Evolutionary conservation across 2,113 vertebrate genomes (phyloP).

Genomic region (Telmatochromis sp.): DNA sequence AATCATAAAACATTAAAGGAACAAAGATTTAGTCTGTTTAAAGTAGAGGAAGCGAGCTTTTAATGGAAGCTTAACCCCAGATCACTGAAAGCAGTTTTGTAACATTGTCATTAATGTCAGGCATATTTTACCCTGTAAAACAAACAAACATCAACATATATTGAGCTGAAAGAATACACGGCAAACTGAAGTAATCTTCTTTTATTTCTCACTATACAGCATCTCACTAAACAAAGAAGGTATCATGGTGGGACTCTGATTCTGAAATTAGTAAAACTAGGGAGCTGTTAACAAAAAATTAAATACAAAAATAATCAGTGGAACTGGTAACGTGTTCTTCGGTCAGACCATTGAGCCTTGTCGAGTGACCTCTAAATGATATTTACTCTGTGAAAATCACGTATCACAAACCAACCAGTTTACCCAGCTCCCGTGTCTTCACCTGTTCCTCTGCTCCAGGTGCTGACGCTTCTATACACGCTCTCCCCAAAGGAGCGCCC

Average conservation of each 20-base stretch:
- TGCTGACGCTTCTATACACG: conserved; percentile 38
- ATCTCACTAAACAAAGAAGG: accelerated
- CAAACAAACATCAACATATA: neutral
- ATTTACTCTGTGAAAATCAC: accelerated
- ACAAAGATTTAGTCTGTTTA: neutral
- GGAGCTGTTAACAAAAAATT: neutral
- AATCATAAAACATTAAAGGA: neutral
- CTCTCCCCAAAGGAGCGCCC: conserved; percentile 11
- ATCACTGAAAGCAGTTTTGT: neutral
- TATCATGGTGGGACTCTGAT: accelerated
- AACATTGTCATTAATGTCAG: neutral
- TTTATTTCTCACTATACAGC: neutral
- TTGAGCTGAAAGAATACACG: neutral
- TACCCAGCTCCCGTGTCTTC: accelerated
- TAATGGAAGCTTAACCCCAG: neutral
- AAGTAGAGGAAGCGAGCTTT: neutral
- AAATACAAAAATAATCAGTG: neutral
- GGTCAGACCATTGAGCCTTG: neutral
- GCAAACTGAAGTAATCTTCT: neutral
- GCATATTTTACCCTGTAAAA: neutral
- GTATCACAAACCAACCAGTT: neutral
- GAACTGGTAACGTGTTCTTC: neutral
- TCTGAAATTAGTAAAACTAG: neutral
- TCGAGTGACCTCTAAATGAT: accelerated
- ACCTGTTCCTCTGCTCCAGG: conserved; percentile 27